Evolutionary conservation across 2,113 vertebrate genomes (phyloP).

Genomic region (Progne subis): DNA sequence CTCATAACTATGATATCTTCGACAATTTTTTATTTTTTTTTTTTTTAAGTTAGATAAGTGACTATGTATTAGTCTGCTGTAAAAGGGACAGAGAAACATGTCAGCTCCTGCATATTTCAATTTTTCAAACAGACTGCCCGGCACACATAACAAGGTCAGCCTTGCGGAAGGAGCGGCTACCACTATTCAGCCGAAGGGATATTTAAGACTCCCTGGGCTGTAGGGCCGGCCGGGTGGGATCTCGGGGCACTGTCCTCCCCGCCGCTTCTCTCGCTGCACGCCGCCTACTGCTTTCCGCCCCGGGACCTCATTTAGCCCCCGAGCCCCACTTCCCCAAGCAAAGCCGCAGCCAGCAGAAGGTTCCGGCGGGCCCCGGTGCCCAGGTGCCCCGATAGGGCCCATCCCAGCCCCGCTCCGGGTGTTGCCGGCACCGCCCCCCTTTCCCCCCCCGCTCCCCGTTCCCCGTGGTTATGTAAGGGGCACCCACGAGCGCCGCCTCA

Average conservation of each 20-base stretch:
- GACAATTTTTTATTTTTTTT: background rate
- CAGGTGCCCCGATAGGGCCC: background rate
- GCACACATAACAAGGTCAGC: background rate
- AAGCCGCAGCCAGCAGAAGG: background rate
- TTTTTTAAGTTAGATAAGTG: rapidly evolving
- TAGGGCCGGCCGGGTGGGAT: background rate
- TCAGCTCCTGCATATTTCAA: background rate
- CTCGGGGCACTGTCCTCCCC: background rate
- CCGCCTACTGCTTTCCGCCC: background rate
- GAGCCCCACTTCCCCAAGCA: background rate
- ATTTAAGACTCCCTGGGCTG: background rate
- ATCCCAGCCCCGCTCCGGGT: background rate
- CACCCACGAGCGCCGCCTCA: background rate
- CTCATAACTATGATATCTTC: background rate
- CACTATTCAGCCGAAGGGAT: rapidly evolving
- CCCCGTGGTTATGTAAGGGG: constrained; percentile 8
- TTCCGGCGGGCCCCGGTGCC: background rate
- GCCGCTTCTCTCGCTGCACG: background rate
- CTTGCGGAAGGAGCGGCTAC: background rate
- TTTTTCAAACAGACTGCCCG: background rate
- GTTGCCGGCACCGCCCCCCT: background rate
- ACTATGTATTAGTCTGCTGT: rapidly evolving
- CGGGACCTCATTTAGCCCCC: too few relatives aligned
- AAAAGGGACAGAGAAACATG: background rate
- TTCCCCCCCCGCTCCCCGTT: background rate